Evolutionary conservation across 1,140 invertebrate genomes (phyloP).

Genomic region (Ladona fulva): DNA sequence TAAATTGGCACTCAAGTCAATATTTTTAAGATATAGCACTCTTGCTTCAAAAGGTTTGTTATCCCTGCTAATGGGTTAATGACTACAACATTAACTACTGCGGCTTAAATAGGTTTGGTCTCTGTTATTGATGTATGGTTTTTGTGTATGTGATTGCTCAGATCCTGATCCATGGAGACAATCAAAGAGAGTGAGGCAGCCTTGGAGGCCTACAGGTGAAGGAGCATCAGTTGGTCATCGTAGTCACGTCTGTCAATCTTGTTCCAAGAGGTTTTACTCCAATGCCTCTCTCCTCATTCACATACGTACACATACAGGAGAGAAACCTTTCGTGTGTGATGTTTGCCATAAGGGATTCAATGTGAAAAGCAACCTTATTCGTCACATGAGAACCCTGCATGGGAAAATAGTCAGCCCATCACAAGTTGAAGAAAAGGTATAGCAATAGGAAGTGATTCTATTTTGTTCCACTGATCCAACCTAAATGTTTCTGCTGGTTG

Average conservation of each 20-base stretch:
- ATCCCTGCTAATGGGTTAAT: no score
- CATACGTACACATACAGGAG: conserved; percentile 58
- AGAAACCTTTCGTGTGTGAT: conserved; percentile 60
- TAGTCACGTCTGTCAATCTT: conserved; percentile 53
- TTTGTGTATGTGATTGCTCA: background rate
- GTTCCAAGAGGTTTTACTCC: conserved; percentile 65
- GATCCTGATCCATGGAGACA: conserved; percentile 25
- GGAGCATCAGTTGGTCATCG: background rate
- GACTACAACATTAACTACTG: no score
- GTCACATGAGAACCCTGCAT: conserved; percentile 60
- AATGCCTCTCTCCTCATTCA: conserved; percentile 68
- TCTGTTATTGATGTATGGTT: background rate
- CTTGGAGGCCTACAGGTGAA: conserved; percentile 21
- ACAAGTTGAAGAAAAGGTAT: conserved; percentile 15
- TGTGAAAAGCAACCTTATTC: conserved; percentile 63
- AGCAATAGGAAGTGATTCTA: background rate
- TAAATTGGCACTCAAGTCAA: no score
- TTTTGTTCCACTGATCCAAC: no score
- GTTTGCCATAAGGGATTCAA: conserved; percentile 68
- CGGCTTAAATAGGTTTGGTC: no score
- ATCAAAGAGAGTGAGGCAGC: conserved; percentile 25
- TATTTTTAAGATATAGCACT: no score
- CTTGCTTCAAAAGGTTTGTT: no score
- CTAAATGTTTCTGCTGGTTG: no score
- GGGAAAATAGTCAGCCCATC: conserved; percentile 50